A percentile compares a stretch with the other conserved stretches of the same genome.
Evolutionary conservation across 2,888 invertebrate species (phyloP).

Genomic region (Hydriomena furcata): DNA sequence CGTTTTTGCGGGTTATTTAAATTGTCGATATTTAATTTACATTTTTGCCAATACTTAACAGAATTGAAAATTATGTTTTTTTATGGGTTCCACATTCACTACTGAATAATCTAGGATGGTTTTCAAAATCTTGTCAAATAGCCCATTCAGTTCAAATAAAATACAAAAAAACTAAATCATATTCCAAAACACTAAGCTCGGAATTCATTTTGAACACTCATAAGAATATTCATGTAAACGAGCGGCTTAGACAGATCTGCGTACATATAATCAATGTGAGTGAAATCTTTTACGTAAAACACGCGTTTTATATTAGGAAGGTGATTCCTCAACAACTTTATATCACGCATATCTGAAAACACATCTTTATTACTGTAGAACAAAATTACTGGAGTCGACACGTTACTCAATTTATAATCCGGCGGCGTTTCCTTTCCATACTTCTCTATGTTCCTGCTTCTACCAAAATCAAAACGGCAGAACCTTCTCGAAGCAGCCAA

Average conservation of each 20-base stretch:
- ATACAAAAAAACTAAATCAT: too few species aligned
- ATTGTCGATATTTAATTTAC: too few species aligned
- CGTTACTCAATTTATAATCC: slow-evolving; percentile 55
- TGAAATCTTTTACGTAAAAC: slow-evolving; percentile 80
- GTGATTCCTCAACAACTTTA: slow-evolving; percentile 56
- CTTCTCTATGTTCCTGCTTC: slow-evolving; percentile 45
- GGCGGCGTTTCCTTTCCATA: slow-evolving; percentile 72
- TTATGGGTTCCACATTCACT: too few species aligned
- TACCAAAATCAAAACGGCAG: slow-evolving; percentile 60
- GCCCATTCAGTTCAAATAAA: too few species aligned
- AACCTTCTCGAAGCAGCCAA: slow-evolving; percentile 59
- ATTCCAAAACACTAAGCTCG: slow-evolving; percentile 15
- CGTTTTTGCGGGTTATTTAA: too few species aligned
- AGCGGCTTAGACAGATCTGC: slow-evolving; percentile 58
- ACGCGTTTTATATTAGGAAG: slow-evolving; percentile 79
- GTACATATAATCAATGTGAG: slow-evolving; percentile 87
- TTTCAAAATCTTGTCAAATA: too few species aligned
- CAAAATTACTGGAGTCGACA: slow-evolving; percentile 55
- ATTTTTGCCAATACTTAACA: too few species aligned
- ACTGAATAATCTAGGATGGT: too few species aligned
- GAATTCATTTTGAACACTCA: slow-evolving; percentile 28
- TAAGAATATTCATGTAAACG: slow-evolving; percentile 65
- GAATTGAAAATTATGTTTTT: too few species aligned
- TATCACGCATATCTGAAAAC: slow-evolving; percentile 78
- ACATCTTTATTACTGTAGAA: slow-evolving; percentile 64